A percentile compares a stretch with the other conserved stretches of the same genome.
Evolutionary conservation across 2,888 invertebrate genomes (phyloP).

Genomic region (Troides aeacus): DNA sequence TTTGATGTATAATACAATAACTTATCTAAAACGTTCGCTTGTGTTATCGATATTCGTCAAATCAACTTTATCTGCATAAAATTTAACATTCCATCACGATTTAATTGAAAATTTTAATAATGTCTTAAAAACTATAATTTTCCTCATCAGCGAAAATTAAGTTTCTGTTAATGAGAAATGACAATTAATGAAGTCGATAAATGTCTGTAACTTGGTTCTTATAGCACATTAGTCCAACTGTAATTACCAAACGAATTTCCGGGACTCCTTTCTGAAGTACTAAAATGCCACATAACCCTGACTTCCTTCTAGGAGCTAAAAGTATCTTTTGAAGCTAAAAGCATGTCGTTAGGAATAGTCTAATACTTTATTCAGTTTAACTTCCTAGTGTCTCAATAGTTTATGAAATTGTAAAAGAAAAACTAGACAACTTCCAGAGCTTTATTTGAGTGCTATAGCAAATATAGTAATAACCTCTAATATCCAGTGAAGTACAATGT

Average conservation of each 20-base stretch:
- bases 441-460: too few relatives aligned
- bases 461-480: too few relatives aligned
- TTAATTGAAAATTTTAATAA: slow-evolving; percentile 61
- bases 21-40: slow-evolving; percentile 21
- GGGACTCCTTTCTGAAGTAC: too few relatives aligned
- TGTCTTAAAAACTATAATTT: slow-evolving; percentile 26
- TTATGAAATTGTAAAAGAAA: too few relatives aligned
- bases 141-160: background rate
- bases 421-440: too few relatives aligned
- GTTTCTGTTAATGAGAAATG: background rate
- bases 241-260: background rate
- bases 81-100: slow-evolving; percentile 50
- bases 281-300: too few relatives aligned
- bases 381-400: too few relatives aligned
- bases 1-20: slow-evolving; percentile 2
- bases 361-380: too few relatives aligned
- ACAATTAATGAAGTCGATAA: background rate
- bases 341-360: too few relatives aligned
- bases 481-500: too few relatives aligned
- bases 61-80: slow-evolving; percentile 39
- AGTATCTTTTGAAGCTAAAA: too few relatives aligned
- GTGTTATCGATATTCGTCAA: slow-evolving; percentile 35
- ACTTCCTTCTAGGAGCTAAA: too few relatives aligned
- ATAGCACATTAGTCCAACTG: background rate
- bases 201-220: background rate